Conservation (phyloP, 2,113 vertebrate species). For the Carassius gibelio region DNA sequence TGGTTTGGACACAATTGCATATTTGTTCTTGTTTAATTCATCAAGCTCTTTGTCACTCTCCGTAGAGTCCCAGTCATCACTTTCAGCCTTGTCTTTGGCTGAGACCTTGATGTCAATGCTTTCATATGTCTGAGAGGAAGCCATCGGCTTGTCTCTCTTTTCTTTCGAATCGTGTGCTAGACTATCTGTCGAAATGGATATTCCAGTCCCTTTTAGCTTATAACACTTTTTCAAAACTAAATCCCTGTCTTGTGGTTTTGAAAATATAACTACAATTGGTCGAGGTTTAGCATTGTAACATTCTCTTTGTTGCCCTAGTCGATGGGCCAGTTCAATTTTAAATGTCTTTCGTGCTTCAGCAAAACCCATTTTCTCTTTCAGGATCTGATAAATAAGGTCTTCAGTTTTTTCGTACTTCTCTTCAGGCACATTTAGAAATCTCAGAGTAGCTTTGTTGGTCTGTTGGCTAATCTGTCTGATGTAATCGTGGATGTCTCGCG, state of each 20-base stretch:
- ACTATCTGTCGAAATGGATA: constrained; percentile 91
- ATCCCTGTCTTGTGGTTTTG: constrained; percentile 90
- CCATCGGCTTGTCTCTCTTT: constrained; percentile 85
- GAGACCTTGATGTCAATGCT: constrained; percentile 94
- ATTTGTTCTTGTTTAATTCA: constrained; percentile 89
- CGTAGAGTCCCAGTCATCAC: constrained; percentile 89
- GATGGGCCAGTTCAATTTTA: constrained; percentile 93
- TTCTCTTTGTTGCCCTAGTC: constrained; percentile 92
- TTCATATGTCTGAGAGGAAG: constrained; percentile 95
- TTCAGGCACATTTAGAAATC: constrained; percentile 95
- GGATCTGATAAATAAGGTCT: constrained; percentile 85
- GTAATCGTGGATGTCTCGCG: constrained; percentile 96
- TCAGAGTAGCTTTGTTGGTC: constrained; percentile 88
- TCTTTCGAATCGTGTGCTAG: constrained; percentile 87
- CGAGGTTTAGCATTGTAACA: constrained; percentile 95
- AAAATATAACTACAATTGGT: constrained; percentile 94
- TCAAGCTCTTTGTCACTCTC: constrained; percentile 91
- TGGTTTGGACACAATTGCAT: constrained; percentile 84
- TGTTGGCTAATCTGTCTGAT: constrained; percentile 92
- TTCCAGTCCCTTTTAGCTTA: constrained; percentile 95
- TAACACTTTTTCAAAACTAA: constrained; percentile 97
- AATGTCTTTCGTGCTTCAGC: constrained; percentile 83
- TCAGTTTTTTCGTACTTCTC: constrained; percentile 87
- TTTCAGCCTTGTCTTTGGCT: constrained; percentile 82
- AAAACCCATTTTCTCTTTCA: constrained; percentile 94